phyloP scores from a whole-genome alignment of 2,888 invertebrate genomes.

The Rhingia rostrata region DNA sequence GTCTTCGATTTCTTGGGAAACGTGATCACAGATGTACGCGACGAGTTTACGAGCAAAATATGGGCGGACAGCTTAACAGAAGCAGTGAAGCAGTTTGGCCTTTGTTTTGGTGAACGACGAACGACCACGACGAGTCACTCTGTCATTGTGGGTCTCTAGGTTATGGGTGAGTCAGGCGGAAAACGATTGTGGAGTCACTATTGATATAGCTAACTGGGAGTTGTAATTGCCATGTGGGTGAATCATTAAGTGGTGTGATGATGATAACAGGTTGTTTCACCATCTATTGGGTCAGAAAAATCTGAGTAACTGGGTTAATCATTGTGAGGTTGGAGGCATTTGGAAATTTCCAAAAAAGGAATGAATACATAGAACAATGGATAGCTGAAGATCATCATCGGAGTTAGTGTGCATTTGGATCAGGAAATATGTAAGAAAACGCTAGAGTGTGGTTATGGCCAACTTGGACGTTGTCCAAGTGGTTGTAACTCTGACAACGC shows the following conservation, averaged over 20 bases:
- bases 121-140: slow-evolving; percentile 14
- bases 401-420: too few species aligned
- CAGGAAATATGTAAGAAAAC: too few species aligned
- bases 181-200: slow-evolving; percentile 17
- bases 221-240: slow-evolving; percentile 7
- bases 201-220: slow-evolving; percentile 20
- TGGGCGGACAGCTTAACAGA: slow-evolving; percentile 3
- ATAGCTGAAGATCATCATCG: too few species aligned
- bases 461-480: too few species aligned
- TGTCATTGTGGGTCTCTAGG: background rate
- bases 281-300: background rate
- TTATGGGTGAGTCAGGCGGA: slow-evolving; percentile 22
- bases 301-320: slow-evolving; percentile 3
- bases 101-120: slow-evolving; percentile 4
- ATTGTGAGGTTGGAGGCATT: background rate
- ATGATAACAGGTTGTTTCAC: background rate
- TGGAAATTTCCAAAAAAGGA: background rate
- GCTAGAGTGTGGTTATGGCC: too few species aligned
- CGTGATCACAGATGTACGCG: slow-evolving; percentile 33
- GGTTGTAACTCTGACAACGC: too few species aligned
- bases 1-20: slow-evolving; percentile 46
- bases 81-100: background rate
- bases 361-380: background rate
- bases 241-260: slow-evolving; percentile 11
- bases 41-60: background rate